These are phyloP conservation scores for Ennomos quercinarius DNA, from an alignment of 2,888 invertebrate genomes.

Conservation along the genomic window DNA sequence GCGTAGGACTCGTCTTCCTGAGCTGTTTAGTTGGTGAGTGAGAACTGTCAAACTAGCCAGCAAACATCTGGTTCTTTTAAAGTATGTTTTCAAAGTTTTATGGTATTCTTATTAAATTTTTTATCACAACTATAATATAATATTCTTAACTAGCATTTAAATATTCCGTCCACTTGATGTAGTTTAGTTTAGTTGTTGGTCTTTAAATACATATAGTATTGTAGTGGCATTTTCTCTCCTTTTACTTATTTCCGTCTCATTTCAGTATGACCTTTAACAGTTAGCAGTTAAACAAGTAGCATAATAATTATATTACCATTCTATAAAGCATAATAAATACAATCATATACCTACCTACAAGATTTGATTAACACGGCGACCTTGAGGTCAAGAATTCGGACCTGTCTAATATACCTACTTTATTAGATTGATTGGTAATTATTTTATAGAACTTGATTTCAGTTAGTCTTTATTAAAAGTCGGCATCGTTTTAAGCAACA, in stretches of 20 bases:
- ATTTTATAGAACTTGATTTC: background rate
- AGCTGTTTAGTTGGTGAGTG: conserved; percentile 77
- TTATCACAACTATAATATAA: no score
- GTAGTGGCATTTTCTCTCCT: no score
- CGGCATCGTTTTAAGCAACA: background rate
- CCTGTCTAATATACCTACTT: conserved; percentile 48
- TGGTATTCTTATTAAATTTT: no score
- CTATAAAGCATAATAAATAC: conserved; percentile 36
- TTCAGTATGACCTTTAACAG: conserved; percentile 45
- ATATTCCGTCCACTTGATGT: no score
- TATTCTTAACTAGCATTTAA: no score
- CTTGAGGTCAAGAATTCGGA: conserved; percentile 52
- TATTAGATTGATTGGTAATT: background rate
- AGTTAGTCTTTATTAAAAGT: background rate
- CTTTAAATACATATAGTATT: no score
- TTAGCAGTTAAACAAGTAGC: no score
- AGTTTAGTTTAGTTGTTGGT: no score
- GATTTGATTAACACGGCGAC: conserved; percentile 44
- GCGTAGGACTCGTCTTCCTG: conserved; percentile 64
- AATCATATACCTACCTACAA: conserved; percentile 49
- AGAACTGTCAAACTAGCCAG: conserved; percentile 10
- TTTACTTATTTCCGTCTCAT: conserved; percentile 32
- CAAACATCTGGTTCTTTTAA: background rate
- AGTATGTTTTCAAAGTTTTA: background rate
- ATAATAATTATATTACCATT: conserved; percentile 36